A percentile compares a stretch with the other conserved stretches of the same genome.
phyloP scores from a whole-genome alignment of 1,140 invertebrate species.

The Cherax quadricarinatus region DNA sequence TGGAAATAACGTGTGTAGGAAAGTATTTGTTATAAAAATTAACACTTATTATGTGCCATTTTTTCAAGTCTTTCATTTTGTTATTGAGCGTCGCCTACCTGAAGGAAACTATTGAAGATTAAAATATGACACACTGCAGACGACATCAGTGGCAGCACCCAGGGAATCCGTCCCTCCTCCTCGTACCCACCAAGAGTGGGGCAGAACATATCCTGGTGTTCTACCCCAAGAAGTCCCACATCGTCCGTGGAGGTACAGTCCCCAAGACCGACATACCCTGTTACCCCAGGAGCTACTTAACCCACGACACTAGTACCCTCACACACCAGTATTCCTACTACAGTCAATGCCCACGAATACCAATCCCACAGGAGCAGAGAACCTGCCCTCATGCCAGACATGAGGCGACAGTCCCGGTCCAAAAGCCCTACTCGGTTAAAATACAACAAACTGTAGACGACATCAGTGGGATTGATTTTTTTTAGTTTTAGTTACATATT shows the following conservation, averaged over 20 bases:
- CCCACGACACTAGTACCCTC: background rate
- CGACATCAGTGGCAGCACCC: constrained; percentile 71
- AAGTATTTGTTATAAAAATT: too few relatives aligned
- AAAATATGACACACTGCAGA: too few relatives aligned
- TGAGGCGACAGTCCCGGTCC: constrained; percentile 63
- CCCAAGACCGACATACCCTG: constrained; percentile 62
- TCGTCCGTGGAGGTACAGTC: constrained; percentile 66
- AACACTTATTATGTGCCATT: too few relatives aligned
- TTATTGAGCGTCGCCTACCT: too few relatives aligned
- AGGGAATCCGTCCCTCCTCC: constrained; percentile 60
- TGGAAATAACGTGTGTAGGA: too few relatives aligned
- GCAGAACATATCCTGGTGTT: constrained; percentile 58
- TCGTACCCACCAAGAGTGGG: constrained; percentile 73
- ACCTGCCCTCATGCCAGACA: constrained; percentile 29
- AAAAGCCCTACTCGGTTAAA: constrained; percentile 73
- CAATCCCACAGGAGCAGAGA: constrained; percentile 49
- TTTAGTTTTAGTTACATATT: too few relatives aligned
- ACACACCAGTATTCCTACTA: background rate
- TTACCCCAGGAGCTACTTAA: constrained; percentile 32
- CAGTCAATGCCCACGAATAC: constrained; percentile 37
- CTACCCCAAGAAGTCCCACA: constrained; percentile 73
- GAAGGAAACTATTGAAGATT: too few relatives aligned
- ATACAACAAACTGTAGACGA: too few relatives aligned
- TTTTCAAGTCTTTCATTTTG: too few relatives aligned
- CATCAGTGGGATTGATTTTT: too few relatives aligned